phyloP scores from a whole-genome alignment of 1,140 invertebrate species.

The Nasonia giraulti region DNA sequence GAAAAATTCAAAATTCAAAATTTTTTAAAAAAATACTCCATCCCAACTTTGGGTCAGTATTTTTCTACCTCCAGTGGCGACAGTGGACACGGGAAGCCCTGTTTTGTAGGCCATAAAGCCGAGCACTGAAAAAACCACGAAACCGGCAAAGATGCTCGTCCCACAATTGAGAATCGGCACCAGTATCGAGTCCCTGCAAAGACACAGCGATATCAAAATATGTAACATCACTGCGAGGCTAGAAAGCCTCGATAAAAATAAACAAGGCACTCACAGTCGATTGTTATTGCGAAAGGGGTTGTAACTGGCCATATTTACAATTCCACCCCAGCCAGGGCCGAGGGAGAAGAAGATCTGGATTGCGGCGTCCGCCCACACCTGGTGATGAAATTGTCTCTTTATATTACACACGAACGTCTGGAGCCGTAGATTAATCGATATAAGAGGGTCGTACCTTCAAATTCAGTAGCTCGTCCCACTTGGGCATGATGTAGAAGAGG shows the following conservation, averaged over 20 bases:
- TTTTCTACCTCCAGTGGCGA: constrained; percentile 86
- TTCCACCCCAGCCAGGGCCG: constrained; percentile 93
- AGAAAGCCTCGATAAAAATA: neutral
- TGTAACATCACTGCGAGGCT: too few species aligned
- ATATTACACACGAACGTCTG: neutral
- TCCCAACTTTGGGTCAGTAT: neutral
- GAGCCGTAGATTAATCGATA: neutral
- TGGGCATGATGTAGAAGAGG: constrained; percentile 87
- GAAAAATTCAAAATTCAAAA: neutral
- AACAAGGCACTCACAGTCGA: constrained; percentile 77
- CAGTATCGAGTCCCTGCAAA: constrained; percentile 81
- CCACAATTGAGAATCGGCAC: constrained; percentile 87
- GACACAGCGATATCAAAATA: too few species aligned
- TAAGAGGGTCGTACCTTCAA: constrained; percentile 72
- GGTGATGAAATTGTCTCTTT: constrained; percentile 41
- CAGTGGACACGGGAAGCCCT: constrained; percentile 86
- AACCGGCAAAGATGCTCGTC: constrained; percentile 93
- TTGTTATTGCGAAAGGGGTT: constrained; percentile 92
- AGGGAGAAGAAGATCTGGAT: constrained; percentile 94
- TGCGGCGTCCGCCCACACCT: constrained; percentile 95
- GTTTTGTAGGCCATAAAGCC: constrained; percentile 93
- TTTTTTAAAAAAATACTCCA: neutral
- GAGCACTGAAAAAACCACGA: constrained; percentile 95
- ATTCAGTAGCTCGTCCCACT: constrained; percentile 84
- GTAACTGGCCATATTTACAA: constrained; percentile 92